Evolutionary conservation across 2,888 invertebrate species (phyloP), one percentile per base, ranked within the genome.

Genomic region (Rhyacophila evoluta): DNA sequence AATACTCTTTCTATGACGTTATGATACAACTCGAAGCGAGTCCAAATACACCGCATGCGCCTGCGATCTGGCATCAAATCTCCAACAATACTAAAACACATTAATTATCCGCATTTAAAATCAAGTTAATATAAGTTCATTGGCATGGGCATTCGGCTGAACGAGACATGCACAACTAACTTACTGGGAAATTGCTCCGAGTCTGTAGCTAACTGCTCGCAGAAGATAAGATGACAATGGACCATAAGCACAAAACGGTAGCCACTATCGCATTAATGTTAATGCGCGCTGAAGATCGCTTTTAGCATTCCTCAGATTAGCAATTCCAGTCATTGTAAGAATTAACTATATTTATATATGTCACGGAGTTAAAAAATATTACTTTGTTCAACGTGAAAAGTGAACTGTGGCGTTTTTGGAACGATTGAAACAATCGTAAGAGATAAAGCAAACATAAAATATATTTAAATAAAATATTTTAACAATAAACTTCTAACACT

Each of bases 111-210:
- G 19, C 55, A 55, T 55, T 55, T 55, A 55, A 55, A 55, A 55
- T 55, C 55, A 55, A 55, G 55, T 55, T 55, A 19, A 55, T 55
- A 19, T 19, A 55, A 55, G 55, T 55, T 55, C 55, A 55, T 55
- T 55, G 55, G 55, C 55, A 55, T 55, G 55, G 55, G 55, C 55
- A 55, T 55, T 55, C 55, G 55, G 55, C 55, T 55, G 19, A 55
- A 55, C 55, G 55, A 55, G 55, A 55, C 55, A 55, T 55, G 55
- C 55, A 55, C 55, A 55, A 55, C 55, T 55, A 55, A 55, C 55
- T 55, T 55, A 55, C 55, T 55, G 55, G 55, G 55, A 55, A 55
- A 55, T 55, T 55, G 55, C 55, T 55, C 19, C 55, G 55, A 55
- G 55, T 55, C 19, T 55, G 55, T 55, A 6, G 29, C 29, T 33